phyloP scores from a whole-genome alignment of 2,113 vertebrate species.

The Peromyscus polionotus region DNA sequence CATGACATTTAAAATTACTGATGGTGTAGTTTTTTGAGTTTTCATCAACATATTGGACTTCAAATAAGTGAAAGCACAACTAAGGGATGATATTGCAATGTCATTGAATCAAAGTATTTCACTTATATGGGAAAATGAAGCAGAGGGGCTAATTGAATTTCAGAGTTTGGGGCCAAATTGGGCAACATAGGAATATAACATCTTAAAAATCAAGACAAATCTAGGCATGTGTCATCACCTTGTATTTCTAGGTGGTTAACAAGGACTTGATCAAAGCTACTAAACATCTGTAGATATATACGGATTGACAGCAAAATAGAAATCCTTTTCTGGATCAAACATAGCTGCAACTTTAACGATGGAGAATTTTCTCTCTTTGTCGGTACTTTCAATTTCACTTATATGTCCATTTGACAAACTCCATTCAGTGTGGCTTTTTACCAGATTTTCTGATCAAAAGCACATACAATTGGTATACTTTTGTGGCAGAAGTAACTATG shows the following conservation, averaged over 20 bases:
- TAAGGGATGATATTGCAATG: not conserved
- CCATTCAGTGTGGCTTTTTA: not conserved
- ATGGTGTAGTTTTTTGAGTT: not conserved
- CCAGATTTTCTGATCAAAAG: not conserved
- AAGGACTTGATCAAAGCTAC: not conserved
- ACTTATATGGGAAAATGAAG: too few relatives aligned
- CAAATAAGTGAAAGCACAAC: not conserved
- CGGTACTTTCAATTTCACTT: not conserved
- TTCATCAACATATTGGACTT: not conserved
- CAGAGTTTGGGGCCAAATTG: not conserved
- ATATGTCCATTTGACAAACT: not conserved
- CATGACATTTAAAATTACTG: not conserved
- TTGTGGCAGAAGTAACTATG: not conserved
- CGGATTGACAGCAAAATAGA: not conserved
- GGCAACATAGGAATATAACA: not conserved
- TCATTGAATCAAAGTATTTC: not conserved
- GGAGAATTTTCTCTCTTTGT: not conserved
- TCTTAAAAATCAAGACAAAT: not conserved
- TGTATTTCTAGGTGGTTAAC: not conserved
- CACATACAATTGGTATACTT: not conserved
- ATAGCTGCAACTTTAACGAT: not conserved
- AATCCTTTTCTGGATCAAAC: not conserved
- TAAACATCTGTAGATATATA: not conserved
- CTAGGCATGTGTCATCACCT: not conserved
- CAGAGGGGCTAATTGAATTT: not conserved